These are phyloP conservation scores for Ciconia nigra DNA, from an alignment of 2,797 vertebrate genomes.

Conservation along the genomic window DNA sequence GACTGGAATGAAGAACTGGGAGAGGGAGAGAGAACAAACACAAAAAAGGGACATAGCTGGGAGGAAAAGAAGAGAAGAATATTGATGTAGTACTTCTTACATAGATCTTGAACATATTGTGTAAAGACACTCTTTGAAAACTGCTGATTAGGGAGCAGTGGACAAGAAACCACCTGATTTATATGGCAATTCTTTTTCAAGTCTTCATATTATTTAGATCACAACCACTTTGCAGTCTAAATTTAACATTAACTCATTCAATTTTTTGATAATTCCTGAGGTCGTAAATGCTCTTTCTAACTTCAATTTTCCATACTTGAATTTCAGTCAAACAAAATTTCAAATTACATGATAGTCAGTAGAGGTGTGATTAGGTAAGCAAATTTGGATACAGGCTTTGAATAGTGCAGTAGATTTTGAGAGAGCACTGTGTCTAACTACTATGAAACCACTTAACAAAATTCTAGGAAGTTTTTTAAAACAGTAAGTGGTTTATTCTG, in stretches of 20 bases:
- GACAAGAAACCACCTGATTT: background rate
- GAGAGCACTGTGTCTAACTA: fast-evolving
- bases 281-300: background rate
- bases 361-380: background rate
- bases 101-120: background rate
- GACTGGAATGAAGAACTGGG: background rate
- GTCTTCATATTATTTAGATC: background rate
- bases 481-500: background rate
- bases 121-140: background rate
- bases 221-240: background rate
- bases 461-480: background rate
- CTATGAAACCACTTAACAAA: background rate
- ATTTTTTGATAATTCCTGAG: background rate
- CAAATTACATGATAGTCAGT: background rate
- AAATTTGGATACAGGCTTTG: background rate
- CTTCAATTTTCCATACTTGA: background rate
- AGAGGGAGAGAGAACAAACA: background rate
- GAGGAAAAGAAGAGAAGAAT: background rate
- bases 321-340: background rate
- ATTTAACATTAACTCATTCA: background rate
- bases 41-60: background rate
- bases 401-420: background rate
- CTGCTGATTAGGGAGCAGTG: background rate
- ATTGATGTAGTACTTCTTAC: background rate
- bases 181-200: background rate